These are phyloP conservation scores for Eubasilissa regina DNA, from an alignment of 1,140 invertebrate genomes.

Conservation along the genomic window DNA sequence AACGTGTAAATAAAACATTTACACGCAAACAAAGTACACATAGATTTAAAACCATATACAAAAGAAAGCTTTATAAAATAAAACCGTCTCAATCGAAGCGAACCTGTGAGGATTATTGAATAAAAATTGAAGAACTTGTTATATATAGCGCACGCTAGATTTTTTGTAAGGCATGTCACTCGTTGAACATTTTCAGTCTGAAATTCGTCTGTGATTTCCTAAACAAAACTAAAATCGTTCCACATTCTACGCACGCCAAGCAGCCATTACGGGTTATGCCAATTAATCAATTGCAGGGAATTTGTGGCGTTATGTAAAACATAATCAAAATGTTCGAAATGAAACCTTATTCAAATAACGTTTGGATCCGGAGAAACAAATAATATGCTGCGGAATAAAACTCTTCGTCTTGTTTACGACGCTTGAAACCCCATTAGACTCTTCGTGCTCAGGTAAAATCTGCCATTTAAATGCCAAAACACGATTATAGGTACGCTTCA, in stretches of 20 bases:
- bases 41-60: too few species aligned
- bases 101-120: too few species aligned
- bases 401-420: not conserved
- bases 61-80: too few species aligned
- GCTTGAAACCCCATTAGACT: not conserved
- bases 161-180: conserved; percentile 4
- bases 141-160: not conserved
- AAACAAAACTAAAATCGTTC: conserved; percentile 8
- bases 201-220: conserved; percentile 15
- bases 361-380: conserved; percentile 23
- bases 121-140: too few species aligned
- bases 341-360: conserved; percentile 22
- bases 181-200: not conserved
- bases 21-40: not conserved
- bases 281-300: conserved; percentile 40
- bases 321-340: conserved; percentile 20
- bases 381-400: not conserved
- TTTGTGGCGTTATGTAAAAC: conserved; percentile 38
- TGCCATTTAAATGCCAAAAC: too few species aligned
- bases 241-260: conserved; percentile 33
- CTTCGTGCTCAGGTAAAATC: too few species aligned
- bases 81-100: too few species aligned
- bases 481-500: too few species aligned
- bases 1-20: conserved; percentile 20
- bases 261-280: conserved; percentile 22